Base-by-base conservation (phyloP, 2,113 vertebrate species). In the Phocoena sinus region DNA sequence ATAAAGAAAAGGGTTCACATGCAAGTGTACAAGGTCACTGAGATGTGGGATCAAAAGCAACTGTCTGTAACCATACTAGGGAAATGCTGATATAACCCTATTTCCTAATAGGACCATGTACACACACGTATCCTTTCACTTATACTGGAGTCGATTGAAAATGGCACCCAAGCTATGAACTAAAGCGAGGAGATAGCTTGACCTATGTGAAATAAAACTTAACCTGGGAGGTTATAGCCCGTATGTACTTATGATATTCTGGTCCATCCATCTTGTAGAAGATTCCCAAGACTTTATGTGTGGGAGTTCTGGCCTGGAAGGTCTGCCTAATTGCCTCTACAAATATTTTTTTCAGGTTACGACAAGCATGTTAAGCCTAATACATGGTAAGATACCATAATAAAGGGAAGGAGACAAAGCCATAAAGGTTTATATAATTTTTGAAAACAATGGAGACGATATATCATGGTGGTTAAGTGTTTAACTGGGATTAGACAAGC, bases 401-500 rank as follows among this genome's bases (percentile, higher is more conserved):
- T 25, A 80, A 87, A 91, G 41, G 33, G 60, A 74, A 95, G 33
- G 18, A 87, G 23, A 87, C 47, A 91, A 83, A 86, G 41, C 50
- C 80, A 71, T 62, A 60, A 53, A 60, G 13, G 26, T 26, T 80
- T 70, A 70, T 2, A 50, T 80, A 63, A 36, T 44, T 50, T 83
- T 25, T 65, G 25, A 79, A 95, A 82, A 86, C 28, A 68, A 67
- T 12, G 9, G 20, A 80, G 71, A 80, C 26, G 70, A 53, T 12
- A 28, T 3, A 71, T 26, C 26, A 28, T 2, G 71, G 17, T 17
- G 12, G 85, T 44, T 50, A 95, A 58, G 50, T 71, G 21, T 71
- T 41, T 84, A 96, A 88, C 12, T 82, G 31, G 58, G 85, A 56
- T 50, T 81, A 89, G 53, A 88, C 8, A 73, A 67, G 14, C 18